phyloP scores from a whole-genome alignment of 2,113 vertebrate genomes.

The Myiopsitta monachus region DNA sequence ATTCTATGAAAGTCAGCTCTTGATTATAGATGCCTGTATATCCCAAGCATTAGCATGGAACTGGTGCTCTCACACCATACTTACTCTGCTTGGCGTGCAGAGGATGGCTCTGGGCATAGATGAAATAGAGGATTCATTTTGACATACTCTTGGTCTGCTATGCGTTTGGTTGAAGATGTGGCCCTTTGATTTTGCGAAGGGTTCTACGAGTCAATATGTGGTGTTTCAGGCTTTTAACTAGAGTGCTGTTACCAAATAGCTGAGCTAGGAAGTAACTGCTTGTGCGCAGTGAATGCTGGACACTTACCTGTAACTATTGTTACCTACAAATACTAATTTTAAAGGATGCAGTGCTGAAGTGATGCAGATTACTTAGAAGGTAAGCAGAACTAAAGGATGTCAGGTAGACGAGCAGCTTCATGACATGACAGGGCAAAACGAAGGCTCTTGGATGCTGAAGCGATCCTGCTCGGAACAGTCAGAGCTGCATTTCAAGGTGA shows the following conservation, averaged over 20 bases:
- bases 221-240: neutral
- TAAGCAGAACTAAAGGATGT: neutral
- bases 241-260: neutral
- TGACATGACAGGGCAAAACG: neutral
- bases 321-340: neutral
- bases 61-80: neutral
- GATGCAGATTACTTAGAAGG: neutral
- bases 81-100: neutral
- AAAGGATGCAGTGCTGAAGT: neutral
- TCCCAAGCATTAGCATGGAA: neutral
- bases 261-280: neutral
- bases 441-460: neutral
- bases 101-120: neutral
- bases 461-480: neutral
- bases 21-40: neutral
- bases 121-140: neutral
- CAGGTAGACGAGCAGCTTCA: neutral
- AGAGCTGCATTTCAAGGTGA: neutral
- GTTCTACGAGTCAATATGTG: neutral
- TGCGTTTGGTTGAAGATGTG: neutral
- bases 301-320: neutral
- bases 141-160: neutral
- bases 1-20: neutral
- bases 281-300: neutral
- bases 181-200: neutral